Evolutionary conservation across 2,113 vertebrate genomes (phyloP).

Genomic region (Noctilio leporinus): DNA sequence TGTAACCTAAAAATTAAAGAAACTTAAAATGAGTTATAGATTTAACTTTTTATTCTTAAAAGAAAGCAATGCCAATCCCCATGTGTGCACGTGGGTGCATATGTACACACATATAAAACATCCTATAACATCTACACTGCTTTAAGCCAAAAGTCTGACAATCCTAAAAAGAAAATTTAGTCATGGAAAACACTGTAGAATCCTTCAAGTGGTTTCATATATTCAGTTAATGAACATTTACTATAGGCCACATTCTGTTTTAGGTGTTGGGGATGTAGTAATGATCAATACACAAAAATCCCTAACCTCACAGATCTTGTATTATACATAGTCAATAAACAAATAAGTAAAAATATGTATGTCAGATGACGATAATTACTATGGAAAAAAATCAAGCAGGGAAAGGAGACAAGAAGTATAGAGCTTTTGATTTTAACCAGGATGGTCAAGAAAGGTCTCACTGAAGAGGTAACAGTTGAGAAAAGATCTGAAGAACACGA

Average conservation of each 20-base stretch:
- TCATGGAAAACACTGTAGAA: neutral
- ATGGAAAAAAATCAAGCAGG: neutral
- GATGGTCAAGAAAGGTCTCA: neutral
- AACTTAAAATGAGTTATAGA: neutral
- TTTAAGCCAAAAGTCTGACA: conserved; percentile 7
- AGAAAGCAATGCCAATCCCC: neutral
- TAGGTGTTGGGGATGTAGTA: neutral
- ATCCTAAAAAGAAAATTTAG: neutral
- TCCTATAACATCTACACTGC: neutral
- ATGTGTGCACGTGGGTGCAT: neutral
- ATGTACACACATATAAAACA: neutral
- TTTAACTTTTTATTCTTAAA: neutral
- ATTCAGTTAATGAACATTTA: neutral
- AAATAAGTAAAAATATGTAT: neutral
- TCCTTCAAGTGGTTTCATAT: neutral
- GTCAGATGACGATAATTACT: neutral
- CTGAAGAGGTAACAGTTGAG: neutral
- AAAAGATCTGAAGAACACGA: neutral
- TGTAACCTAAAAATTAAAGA: conserved; percentile 83
- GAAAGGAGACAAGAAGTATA: neutral
- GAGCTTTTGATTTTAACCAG: neutral
- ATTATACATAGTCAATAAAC: neutral
- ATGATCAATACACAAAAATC: neutral
- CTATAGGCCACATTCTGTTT: neutral
- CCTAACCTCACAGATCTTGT: neutral